Percentiles rank a stretch among this genome's conserved stretches.
These are phyloP conservation scores for Drosophila pseudoananassae DNA, from an alignment of 1,140 invertebrate genomes.

Conservation along the genomic window DNA sequence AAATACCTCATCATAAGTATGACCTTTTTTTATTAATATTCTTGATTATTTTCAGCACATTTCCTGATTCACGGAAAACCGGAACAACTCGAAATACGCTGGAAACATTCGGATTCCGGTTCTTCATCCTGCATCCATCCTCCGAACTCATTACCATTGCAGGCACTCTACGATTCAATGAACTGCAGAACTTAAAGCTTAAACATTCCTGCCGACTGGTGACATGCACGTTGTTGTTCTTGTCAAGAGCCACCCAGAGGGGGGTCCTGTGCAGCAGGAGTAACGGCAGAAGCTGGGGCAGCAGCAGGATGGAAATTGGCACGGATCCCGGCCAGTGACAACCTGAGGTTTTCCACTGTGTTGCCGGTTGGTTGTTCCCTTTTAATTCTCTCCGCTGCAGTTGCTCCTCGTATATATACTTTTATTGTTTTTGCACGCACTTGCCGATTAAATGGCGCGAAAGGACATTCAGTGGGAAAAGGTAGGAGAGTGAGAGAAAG, in stretches of 20 bases:
- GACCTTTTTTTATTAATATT: not conserved
- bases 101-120: conserved; percentile 12
- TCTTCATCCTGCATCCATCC: not conserved
- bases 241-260: conserved; percentile 9
- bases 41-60: conserved; percentile 2
- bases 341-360: conserved; percentile 51
- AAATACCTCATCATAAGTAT: too few species aligned
- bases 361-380: conserved; percentile 11
- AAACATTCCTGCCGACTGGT: conserved; percentile 36
- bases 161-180: conserved; percentile 37
- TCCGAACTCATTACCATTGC: conserved; percentile 31
- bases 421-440: conserved; percentile 61
- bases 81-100: conserved; percentile 24
- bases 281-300: not conserved
- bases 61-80: not conserved
- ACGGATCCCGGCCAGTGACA: conserved; percentile 36
- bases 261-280: too few species aligned
- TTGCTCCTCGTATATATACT: conserved; percentile 34
- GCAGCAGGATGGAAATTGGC: conserved; percentile 29
- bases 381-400: conserved; percentile 46
- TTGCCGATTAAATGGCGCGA: conserved; percentile 52
- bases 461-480: conserved; percentile 4
- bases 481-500: not conserved
- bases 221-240: conserved; percentile 33
- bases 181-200: conserved; percentile 37